A percentile compares a stretch with the other conserved stretches of the same genome.
Conservation (phyloP, 1,140 invertebrate species). For the Trichoplusia ni region DNA sequence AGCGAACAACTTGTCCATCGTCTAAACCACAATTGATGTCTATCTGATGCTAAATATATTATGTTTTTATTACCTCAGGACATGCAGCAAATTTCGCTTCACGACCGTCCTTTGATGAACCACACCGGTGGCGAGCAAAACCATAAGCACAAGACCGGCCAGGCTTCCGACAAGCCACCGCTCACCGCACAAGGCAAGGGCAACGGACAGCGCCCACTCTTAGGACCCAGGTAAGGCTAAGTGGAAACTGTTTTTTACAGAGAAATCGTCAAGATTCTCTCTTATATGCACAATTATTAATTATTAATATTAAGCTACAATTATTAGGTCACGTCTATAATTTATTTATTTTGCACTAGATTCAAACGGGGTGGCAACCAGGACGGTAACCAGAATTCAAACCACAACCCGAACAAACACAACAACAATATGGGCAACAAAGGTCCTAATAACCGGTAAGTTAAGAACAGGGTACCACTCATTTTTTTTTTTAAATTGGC, state of each 20-base stretch:
- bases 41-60: too few relatives aligned
- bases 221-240: slow-evolving; percentile 72
- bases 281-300: too few relatives aligned
- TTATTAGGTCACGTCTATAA: neutral
- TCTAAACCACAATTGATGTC: too few relatives aligned
- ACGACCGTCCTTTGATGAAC: slow-evolving; percentile 44
- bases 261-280: too few relatives aligned
- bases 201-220: slow-evolving; percentile 57
- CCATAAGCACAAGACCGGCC: slow-evolving; percentile 53
- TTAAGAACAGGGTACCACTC: slow-evolving; percentile 3
- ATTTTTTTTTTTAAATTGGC: neutral
- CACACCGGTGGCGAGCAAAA: slow-evolving; percentile 28
- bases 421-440: slow-evolving; percentile 61
- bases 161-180: slow-evolving; percentile 47
- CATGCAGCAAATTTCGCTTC: slow-evolving; percentile 62
- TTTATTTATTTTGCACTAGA: slow-evolving; percentile 36
- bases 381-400: slow-evolving; percentile 54
- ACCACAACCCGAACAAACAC: slow-evolving; percentile 58
- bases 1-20: too few relatives aligned
- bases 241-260: too few relatives aligned
- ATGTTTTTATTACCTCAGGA: slow-evolving; percentile 51
- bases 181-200: slow-evolving; percentile 46
- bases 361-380: slow-evolving; percentile 66
- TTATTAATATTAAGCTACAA: too few relatives aligned
- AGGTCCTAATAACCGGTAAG: slow-evolving; percentile 62